Evolutionary conservation across 2,888 invertebrate genomes (phyloP).

Genomic region (Lepetodrilus schrolli): DNA sequence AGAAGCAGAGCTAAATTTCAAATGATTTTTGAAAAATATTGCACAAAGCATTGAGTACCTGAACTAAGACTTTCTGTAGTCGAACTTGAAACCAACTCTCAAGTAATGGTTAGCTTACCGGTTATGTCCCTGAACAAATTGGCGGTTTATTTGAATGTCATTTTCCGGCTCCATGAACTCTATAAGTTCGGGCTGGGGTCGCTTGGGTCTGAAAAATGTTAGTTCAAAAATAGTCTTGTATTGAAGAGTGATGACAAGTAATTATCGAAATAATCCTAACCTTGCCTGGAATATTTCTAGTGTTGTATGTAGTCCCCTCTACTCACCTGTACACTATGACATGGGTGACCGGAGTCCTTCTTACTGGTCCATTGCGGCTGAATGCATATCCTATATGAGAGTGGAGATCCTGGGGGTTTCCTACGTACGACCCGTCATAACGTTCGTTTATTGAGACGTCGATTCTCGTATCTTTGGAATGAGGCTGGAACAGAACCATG

Average conservation of each 20-base stretch:
- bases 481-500: conserved; percentile 64
- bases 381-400: conserved; percentile 79
- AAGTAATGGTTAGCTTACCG: too few relatives aligned
- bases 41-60: too few relatives aligned
- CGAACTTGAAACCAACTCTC: too few relatives aligned
- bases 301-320: background rate
- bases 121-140: conserved; percentile 92
- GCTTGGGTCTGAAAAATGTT: conserved; percentile 79
- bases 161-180: conserved; percentile 92
- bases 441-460: conserved; percentile 96
- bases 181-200: conserved; percentile 83
- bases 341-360: conserved; percentile 85
- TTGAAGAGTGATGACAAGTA: too few relatives aligned
- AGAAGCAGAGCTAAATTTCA: too few relatives aligned
- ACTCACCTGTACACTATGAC: conserved; percentile 83
- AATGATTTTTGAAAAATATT: too few relatives aligned
- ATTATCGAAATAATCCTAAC: too few relatives aligned
- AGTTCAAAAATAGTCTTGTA: too few relatives aligned
- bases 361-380: conserved; percentile 83
- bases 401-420: conserved; percentile 82
- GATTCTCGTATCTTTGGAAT: conserved; percentile 83
- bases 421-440: conserved; percentile 95
- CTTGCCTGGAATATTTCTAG: too few relatives aligned
- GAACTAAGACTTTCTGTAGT: too few relatives aligned
- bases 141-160: conserved; percentile 85